A percentile compares a stretch with the other conserved stretches of the same genome.
These are phyloP conservation scores for Mastacembelus armatus DNA, from an alignment of 2,797 vertebrate genomes.

Conservation along the genomic window DNA sequence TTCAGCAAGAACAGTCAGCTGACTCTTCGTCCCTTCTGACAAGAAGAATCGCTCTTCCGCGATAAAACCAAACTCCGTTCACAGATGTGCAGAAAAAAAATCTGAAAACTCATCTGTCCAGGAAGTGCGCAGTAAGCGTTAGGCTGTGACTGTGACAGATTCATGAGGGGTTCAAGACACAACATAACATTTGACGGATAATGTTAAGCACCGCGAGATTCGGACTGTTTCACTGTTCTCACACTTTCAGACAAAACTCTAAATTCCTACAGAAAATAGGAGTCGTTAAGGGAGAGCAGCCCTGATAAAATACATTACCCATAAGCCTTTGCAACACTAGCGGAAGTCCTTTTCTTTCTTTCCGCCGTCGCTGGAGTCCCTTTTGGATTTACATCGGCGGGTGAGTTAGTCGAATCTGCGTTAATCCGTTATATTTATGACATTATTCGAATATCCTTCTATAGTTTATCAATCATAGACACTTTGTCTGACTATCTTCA, in stretches of 20 bases:
- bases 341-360: slow-evolving; percentile 82
- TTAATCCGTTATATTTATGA: slow-evolving; percentile 51
- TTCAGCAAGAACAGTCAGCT: background rate
- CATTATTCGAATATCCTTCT: fast-evolving
- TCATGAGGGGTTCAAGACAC: background rate
- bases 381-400: slow-evolving; percentile 78
- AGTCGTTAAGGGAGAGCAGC: background rate
- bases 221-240: fast-evolving
- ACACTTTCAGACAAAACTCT: too few species aligned
- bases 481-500: fast-evolving
- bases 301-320: slow-evolving; percentile 67
- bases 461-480: fast-evolving
- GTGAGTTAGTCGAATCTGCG: slow-evolving; percentile 74
- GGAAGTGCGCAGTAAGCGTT: slow-evolving; percentile 51
- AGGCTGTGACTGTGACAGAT: background rate
- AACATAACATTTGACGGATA: background rate
- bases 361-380: slow-evolving; percentile 69
- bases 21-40: background rate
- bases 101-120: too few species aligned
- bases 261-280: too few species aligned
- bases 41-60: too few species aligned
- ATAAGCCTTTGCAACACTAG: slow-evolving; percentile 50
- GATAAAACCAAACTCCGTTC: too few species aligned
- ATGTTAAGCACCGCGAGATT: fast-evolving
- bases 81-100: too few species aligned